Percentiles rank a stretch among this genome's conserved stretches.
Evolutionary conservation across 1,140 invertebrate species (phyloP).

Genomic region (Achatina immaculata): DNA sequence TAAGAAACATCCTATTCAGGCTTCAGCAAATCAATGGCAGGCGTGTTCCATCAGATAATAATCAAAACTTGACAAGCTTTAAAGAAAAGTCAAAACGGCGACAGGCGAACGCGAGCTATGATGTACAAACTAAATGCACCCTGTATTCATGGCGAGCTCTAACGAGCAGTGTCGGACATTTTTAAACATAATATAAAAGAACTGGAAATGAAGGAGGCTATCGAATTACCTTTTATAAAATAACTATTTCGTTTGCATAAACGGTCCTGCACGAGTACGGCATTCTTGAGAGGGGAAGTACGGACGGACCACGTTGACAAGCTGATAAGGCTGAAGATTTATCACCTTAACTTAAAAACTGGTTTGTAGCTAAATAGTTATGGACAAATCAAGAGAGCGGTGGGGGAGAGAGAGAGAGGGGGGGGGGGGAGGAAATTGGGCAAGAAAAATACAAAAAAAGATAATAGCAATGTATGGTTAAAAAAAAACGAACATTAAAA

Average conservation of each 20-base stretch:
- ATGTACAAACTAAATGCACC: neutral
- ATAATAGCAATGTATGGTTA: neutral
- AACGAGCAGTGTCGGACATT: neutral
- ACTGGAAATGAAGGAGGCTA: neutral
- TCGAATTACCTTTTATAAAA: neutral
- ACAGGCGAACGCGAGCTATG: neutral
- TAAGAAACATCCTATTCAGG: too few relatives aligned
- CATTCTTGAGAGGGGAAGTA: neutral
- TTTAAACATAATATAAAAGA: neutral
- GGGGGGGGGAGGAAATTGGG: neutral
- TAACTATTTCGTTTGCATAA: neutral
- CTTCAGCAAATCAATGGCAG: too few relatives aligned
- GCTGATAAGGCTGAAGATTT: too few relatives aligned
- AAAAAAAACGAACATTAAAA: neutral
- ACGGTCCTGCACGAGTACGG: neutral
- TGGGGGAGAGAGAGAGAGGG: constrained; percentile 7
- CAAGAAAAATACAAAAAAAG: neutral
- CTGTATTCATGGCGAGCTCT: neutral
- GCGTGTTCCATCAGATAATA: too few relatives aligned
- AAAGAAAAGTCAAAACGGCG: neutral
- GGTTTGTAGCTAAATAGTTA: too few relatives aligned
- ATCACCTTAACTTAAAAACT: too few relatives aligned
- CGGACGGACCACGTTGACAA: neutral
- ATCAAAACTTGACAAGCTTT: too few relatives aligned
- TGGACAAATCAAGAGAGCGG: neutral